These are phyloP conservation scores for Sminthurides bifidus DNA, from an alignment of 1,140 invertebrate genomes.

Conservation along the genomic window DNA sequence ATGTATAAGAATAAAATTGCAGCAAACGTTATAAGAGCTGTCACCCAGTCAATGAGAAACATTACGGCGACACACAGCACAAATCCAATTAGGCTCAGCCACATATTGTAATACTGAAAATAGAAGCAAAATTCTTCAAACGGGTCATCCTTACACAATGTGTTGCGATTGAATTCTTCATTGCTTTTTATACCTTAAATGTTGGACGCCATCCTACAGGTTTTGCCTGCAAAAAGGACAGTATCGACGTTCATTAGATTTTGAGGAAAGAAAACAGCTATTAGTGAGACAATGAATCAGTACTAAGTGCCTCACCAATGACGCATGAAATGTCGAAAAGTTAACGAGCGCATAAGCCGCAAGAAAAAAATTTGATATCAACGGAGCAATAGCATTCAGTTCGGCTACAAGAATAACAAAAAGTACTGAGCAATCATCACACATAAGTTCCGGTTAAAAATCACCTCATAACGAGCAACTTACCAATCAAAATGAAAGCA, in stretches of 20 bases:
- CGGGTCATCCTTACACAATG: slow-evolving; percentile 42
- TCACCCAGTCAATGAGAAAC: slow-evolving; percentile 47
- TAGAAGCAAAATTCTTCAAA: background rate
- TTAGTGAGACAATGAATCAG: background rate
- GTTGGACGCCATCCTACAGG: slow-evolving; percentile 39
- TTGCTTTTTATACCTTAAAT: slow-evolving; percentile 32
- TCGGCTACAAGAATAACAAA: slow-evolving; percentile 34
- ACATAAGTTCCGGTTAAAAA: background rate
- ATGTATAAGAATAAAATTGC: slow-evolving; percentile 42
- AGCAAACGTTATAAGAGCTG: slow-evolving; percentile 46
- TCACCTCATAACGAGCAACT: slow-evolving; percentile 15
- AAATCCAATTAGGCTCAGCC: slow-evolving; percentile 43
- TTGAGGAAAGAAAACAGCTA: too few species aligned
- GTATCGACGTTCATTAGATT: too few species aligned
- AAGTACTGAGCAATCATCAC: background rate
- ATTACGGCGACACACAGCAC: slow-evolving; percentile 44
- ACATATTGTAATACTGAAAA: slow-evolving; percentile 42
- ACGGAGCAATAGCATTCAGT: slow-evolving; percentile 49
- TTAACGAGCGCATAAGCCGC: slow-evolving; percentile 50
- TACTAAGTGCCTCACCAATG: slow-evolving; percentile 51
- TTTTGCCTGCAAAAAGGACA: slow-evolving; percentile 30
- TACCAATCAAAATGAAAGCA: slow-evolving; percentile 47
- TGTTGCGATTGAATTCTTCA: slow-evolving; percentile 38
- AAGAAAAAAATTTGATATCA: slow-evolving; percentile 57
- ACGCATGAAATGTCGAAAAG: slow-evolving; percentile 68